phyloP scores from a whole-genome alignment of 2,113 vertebrate genomes.

The Pangasianodon gigas region DNA sequence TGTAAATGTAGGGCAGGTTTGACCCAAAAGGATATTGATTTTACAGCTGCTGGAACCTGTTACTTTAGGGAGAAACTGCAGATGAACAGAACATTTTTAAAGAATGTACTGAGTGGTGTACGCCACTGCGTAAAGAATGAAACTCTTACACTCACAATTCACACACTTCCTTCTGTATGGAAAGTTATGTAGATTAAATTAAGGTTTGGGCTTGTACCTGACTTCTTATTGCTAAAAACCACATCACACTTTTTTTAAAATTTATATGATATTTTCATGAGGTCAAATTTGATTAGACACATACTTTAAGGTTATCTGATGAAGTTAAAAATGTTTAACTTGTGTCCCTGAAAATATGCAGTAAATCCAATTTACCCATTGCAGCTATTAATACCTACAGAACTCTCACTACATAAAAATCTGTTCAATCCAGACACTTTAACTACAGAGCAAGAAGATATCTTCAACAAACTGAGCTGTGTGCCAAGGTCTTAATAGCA shows the following conservation, averaged over 20 bases:
- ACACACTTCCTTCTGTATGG: background rate
- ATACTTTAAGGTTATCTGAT: background rate
- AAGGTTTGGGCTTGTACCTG: background rate
- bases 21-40: background rate
- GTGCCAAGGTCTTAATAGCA: constrained; percentile 42
- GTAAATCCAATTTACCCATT: background rate
- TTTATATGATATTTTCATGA: background rate
- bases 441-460: constrained; percentile 25
- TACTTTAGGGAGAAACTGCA: background rate
- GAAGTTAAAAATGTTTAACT: background rate
- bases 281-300: background rate
- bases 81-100: background rate
- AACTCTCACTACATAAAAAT: constrained; percentile 42
- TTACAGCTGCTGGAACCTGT: background rate
- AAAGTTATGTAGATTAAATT: background rate
- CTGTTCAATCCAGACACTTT: constrained; percentile 41
- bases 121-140: background rate
- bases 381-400: background rate
- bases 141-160: background rate
- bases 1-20: background rate
- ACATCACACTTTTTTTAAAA: background rate
- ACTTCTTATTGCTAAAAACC: background rate
- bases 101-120: background rate
- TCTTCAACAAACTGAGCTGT: constrained; percentile 40
- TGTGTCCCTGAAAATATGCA: background rate